phyloP scores from a whole-genome alignment of 2,113 vertebrate species.

The Catharus minimus region DNA sequence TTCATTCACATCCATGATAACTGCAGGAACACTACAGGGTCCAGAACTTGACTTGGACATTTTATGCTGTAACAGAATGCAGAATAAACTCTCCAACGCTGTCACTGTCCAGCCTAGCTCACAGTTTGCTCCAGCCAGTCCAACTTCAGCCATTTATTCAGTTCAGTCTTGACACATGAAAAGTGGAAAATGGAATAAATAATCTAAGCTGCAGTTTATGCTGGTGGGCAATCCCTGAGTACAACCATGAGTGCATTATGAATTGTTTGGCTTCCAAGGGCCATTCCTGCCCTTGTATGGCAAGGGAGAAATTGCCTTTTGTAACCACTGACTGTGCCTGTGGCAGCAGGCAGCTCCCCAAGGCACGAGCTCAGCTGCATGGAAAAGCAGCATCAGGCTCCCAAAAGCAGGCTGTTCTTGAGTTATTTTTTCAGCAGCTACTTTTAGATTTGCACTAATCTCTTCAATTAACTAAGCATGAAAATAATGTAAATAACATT shows the following conservation, averaged over 20 bases:
- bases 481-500: background rate
- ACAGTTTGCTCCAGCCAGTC: background rate
- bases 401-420: background rate
- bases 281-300: slow-evolving; percentile 42
- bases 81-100: background rate
- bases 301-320: slow-evolving; percentile 7
- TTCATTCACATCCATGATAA: slow-evolving; percentile 11
- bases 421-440: background rate
- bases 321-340: background rate
- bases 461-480: background rate
- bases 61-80: background rate
- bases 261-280: slow-evolving; percentile 16
- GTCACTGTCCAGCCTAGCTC: background rate
- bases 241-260: background rate
- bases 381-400: background rate
- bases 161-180: background rate
- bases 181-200: background rate
- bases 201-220: background rate
- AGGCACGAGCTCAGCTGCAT: background rate
- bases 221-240: background rate
- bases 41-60: background rate
- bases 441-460: background rate
- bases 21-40: background rate
- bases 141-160: background rate
- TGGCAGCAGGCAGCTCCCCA: background rate